phyloP scores from a whole-genome alignment of 1,140 invertebrate species.

The Aleiodes sp. region DNA sequence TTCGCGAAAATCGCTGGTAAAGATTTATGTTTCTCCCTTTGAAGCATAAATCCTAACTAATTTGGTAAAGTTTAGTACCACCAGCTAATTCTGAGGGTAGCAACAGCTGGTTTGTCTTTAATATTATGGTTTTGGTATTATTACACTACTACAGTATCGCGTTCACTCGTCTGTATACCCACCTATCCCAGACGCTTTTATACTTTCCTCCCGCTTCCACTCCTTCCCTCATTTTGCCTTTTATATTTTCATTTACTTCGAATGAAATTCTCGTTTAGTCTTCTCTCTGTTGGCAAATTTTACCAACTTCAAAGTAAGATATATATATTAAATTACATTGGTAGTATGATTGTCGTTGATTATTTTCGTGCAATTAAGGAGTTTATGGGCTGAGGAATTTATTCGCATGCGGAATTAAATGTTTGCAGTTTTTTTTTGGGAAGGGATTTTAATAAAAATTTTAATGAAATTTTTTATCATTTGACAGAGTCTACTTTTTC shows the following conservation, averaged over 20 bases:
- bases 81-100: conserved; percentile 33
- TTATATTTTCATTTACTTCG: neutral
- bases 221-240: neutral
- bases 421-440: too few relatives aligned
- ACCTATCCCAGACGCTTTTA: neutral
- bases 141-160: neutral
- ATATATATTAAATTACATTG: too few relatives aligned
- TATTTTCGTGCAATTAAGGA: too few relatives aligned
- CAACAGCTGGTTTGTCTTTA: conserved; percentile 37
- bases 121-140: neutral
- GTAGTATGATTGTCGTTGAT: too few relatives aligned
- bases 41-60: conserved; percentile 31
- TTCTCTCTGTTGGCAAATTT: too few relatives aligned
- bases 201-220: too few relatives aligned
- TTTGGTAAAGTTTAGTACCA: conserved; percentile 34
- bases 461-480: too few relatives aligned
- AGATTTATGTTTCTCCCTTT: conserved; percentile 16
- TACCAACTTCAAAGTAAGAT: too few relatives aligned
- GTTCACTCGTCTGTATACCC: neutral
- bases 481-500: too few relatives aligned
- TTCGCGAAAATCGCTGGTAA: conserved; percentile 14
- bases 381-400: too few relatives aligned
- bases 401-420: too few relatives aligned
- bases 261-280: neutral
- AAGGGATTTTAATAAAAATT: too few relatives aligned